phyloP scores from a whole-genome alignment of 2,797 vertebrate species.

The Vultur gryphus region DNA sequence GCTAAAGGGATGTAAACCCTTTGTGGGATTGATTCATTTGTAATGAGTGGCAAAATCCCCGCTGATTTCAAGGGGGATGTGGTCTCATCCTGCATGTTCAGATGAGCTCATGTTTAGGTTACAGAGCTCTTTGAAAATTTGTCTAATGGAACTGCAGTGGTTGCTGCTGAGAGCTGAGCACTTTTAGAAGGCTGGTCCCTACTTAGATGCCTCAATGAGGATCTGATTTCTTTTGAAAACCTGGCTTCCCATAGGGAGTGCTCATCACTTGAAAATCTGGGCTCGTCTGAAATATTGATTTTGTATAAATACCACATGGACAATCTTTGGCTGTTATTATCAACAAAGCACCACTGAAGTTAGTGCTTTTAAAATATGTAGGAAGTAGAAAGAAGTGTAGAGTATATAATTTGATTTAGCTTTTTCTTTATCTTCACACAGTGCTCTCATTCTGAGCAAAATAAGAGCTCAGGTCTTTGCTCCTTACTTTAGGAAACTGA shows the following conservation, averaged over 20 bases:
- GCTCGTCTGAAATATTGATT: neutral
- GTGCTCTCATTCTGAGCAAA: neutral
- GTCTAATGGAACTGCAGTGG: neutral
- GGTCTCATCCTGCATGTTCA: neutral
- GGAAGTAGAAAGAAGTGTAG: neutral
- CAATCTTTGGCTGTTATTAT: neutral
- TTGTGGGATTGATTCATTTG: neutral
- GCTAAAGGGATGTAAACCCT: neutral
- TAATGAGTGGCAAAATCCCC: neutral
- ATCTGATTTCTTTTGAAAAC: neutral
- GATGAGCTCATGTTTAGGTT: neutral
- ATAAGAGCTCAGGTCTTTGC: neutral
- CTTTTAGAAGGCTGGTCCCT: neutral
- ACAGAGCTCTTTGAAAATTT: neutral
- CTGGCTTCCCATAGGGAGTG: neutral
- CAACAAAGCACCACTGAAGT: neutral
- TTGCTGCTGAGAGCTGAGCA: neutral
- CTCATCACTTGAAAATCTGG: neutral
- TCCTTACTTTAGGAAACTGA: neutral
- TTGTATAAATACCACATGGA: neutral
- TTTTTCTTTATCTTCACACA: neutral
- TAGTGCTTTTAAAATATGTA: neutral
- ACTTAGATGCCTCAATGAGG: neutral
- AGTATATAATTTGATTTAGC: neutral
- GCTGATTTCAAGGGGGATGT: neutral